Percentiles rank a stretch among this genome's conserved stretches.
Evolutionary conservation across 1,140 invertebrate genomes (phyloP).

Genomic region (Conus betulinus): DNA sequence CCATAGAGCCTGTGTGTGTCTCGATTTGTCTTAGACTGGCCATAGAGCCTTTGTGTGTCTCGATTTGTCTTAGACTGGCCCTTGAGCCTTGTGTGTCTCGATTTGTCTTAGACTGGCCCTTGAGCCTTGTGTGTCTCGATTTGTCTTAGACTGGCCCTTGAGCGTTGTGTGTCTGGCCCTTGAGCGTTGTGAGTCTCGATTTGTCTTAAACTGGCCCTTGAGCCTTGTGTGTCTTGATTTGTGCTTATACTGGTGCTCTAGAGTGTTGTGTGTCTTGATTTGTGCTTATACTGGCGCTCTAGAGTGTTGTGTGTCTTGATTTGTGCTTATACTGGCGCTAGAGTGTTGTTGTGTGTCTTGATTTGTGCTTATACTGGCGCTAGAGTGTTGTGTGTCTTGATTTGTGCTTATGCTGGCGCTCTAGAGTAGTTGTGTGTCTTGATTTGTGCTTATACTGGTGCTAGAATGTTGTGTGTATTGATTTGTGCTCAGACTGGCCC

Average conservation of each 20-base stretch:
- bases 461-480: neutral
- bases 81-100: too few relatives aligned
- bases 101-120: neutral
- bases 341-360: neutral
- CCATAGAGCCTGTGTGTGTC: too few relatives aligned
- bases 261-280: neutral
- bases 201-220: neutral
- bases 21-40: too few relatives aligned
- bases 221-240: neutral
- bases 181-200: neutral
- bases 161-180: too few relatives aligned
- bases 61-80: too few relatives aligned
- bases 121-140: too few relatives aligned
- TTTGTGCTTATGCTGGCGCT: neutral
- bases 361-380: too few relatives aligned
- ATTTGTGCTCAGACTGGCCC: constrained; percentile 67
- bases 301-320: neutral
- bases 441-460: neutral
- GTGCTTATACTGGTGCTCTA: neutral
- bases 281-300: neutral
- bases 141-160: too few relatives aligned
- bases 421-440: neutral
- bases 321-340: neutral
- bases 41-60: too few relatives aligned
- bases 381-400: neutral